phyloP scores from a whole-genome alignment of 2,888 invertebrate genomes.

The Tuberolachnus salignus region DNA sequence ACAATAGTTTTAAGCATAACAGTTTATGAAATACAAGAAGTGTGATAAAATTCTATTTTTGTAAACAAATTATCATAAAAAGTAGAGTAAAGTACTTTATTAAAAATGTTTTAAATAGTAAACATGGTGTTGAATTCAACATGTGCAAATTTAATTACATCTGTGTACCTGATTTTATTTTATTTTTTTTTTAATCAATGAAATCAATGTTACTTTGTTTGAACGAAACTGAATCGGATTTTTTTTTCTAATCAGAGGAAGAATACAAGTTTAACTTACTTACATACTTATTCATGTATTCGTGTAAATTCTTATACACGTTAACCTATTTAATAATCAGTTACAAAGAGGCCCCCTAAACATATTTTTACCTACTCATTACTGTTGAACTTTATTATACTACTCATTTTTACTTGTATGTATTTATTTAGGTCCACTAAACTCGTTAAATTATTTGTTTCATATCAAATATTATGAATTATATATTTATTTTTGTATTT shows the following conservation, averaged over 20 bases:
- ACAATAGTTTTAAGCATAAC: not conserved
- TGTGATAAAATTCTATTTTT: not conserved
- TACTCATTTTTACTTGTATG: not conserved
- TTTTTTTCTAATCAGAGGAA: not conserved
- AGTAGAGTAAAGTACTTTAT: too few species aligned
- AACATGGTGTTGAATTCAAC: not conserved
- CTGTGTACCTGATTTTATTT: too few species aligned
- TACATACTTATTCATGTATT: not conserved
- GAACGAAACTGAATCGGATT: not conserved
- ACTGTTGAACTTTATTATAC: not conserved
- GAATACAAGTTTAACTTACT: not conserved
- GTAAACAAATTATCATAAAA: too few species aligned
- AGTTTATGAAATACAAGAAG: not conserved
- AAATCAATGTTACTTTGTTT: too few species aligned
- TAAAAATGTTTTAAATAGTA: too few species aligned
- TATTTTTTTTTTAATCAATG: too few species aligned
- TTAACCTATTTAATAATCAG: too few species aligned
- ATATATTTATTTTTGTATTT: conserved; percentile 38
- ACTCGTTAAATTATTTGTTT: conserved; percentile 20
- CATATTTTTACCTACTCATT: not conserved
- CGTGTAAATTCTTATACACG: too few species aligned
- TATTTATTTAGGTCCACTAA: conserved; percentile 5
- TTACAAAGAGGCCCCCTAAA: not conserved
- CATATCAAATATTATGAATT: conserved; percentile 12
- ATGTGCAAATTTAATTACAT: not conserved